A percentile compares a stretch with the other conserved stretches of the same genome.
These are phyloP conservation scores for Thyatira batis DNA, from an alignment of 2,888 invertebrate species.

Conservation along the genomic window DNA sequence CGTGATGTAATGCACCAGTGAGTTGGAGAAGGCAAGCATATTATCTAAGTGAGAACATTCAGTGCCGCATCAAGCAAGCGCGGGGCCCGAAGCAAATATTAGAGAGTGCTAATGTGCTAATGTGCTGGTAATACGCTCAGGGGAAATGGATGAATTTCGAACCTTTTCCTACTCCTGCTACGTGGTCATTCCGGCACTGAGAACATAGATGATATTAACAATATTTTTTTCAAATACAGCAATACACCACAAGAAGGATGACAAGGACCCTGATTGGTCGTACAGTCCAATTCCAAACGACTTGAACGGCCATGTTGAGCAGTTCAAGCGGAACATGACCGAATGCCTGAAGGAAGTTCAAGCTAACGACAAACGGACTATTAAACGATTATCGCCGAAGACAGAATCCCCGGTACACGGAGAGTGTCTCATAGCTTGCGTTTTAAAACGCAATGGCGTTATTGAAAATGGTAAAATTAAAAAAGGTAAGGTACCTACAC, in stretches of 20 bases:
- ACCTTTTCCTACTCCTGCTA: no score
- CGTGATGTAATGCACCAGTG: no score
- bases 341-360: slow-evolving; percentile 73
- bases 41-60: no score
- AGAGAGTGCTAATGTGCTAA: no score
- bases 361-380: slow-evolving; percentile 48
- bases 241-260: slow-evolving; percentile 25
- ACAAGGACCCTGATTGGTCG: slow-evolving; percentile 78
- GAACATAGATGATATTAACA: not conserved
- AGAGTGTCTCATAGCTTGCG: slow-evolving; percentile 73
- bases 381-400: slow-evolving; percentile 63
- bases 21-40: no score
- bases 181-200: no score
- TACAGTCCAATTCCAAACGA: slow-evolving; percentile 66
- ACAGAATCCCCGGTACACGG: slow-evolving; percentile 68
- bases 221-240: slow-evolving; percentile 6
- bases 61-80: no score
- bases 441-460: slow-evolving; percentile 67
- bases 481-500: slow-evolving; percentile 51
- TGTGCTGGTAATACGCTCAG: no score
- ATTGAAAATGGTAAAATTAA: slow-evolving; percentile 63
- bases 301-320: slow-evolving; percentile 49
- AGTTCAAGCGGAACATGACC: slow-evolving; percentile 70
- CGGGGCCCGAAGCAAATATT: no score
- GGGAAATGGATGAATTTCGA: no score